Evolutionary conservation across 2,888 invertebrate genomes (phyloP), one percentile per base, ranked within the genome.

Genomic region (Liodrosophila aerea): DNA sequence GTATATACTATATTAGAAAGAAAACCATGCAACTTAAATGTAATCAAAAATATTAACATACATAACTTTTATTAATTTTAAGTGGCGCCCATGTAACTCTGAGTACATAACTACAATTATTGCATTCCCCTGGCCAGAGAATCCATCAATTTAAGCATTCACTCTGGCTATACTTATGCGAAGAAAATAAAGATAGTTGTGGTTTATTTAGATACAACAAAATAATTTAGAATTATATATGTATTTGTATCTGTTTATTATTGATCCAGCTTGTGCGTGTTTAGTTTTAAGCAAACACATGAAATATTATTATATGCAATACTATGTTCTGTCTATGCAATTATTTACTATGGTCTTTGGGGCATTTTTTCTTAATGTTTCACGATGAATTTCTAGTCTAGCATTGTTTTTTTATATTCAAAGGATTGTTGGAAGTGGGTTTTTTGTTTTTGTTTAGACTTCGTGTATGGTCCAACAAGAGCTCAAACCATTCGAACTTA

Each of bases 301-400:
- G 33, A 63, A 80, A 80, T 68, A 76, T 13, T 70, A 33, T n/a
- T 65, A 52, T 53, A 66, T 69, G 73, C 69, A 67, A 78, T 54
- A 64, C 13, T 64, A 39, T 4, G 12, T 11, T 4, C 12, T 11
- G n/a, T 11, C 22, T 40, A 3, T 22, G 5, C 22, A 4, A 4
- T 22, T 22, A 22, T 22, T 22, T 22, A 22, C 2, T 4, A 4
- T 5, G 22, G 22, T 4, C 5, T 22, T 22, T 4, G 22, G 22
- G 22, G 22, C 2, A 22, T 22, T 2, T 22, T n/a, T n/a, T n/a
- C n/a, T n/a, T n/a, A n/a, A n/a, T n/a, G n/a, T n/a, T n/a, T n/a
- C n/a, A n/a, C n/a, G n/a, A n/a, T n/a, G n/a, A n/a, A n/a, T n/a
- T n/a, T n/a, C n/a, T n/a, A n/a, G n/a, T n/a, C n/a, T n/a, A n/a